Conservation (phyloP, 1,140 invertebrate species). For the Drosophila oshimai region DNA sequence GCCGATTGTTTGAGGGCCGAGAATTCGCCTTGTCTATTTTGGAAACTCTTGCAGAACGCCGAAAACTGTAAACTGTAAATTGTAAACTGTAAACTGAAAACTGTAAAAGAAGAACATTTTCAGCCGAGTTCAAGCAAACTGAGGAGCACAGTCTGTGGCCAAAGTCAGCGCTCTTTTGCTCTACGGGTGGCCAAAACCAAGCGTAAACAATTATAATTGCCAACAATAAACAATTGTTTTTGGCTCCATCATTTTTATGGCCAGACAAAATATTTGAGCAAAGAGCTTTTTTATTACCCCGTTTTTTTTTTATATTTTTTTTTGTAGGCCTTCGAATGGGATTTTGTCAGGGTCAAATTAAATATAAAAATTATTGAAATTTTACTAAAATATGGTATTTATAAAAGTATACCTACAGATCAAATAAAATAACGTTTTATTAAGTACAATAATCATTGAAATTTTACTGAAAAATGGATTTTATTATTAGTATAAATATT, state of each 20-base stretch:
- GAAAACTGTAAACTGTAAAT: constrained; percentile 3
- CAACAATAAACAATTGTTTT: constrained; percentile 27
- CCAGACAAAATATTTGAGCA: constrained; percentile 12
- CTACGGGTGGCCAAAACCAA: constrained; percentile 3
- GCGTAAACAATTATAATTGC: constrained; percentile 28
- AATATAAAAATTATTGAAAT: too few species aligned
- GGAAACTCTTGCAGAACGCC: constrained; percentile 50
- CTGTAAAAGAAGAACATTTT: constrained; percentile 23
- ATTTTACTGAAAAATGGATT: too few species aligned
- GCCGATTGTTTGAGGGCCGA: constrained; percentile 40
- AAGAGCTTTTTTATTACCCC: constrained; percentile 3
- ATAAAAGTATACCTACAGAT: too few species aligned
- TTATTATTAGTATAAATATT: too few species aligned
- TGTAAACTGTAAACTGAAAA: too few species aligned
- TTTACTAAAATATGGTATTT: too few species aligned
- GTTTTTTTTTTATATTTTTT: not conserved
- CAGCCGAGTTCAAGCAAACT: constrained; percentile 22
- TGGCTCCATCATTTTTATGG: constrained; percentile 1
- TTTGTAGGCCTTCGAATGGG: too few species aligned
- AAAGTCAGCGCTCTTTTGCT: constrained; percentile 12
- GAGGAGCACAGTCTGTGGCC: constrained; percentile 13
- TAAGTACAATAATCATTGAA: too few species aligned
- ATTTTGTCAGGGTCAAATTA: too few species aligned
- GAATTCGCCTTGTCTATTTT: constrained; percentile 61
- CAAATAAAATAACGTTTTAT: too few species aligned